Evolutionary conservation across 2,797 vertebrate genomes (phyloP), one percentile per base, ranked within the genome.

Genomic region (Danio aesculapii): DNA sequence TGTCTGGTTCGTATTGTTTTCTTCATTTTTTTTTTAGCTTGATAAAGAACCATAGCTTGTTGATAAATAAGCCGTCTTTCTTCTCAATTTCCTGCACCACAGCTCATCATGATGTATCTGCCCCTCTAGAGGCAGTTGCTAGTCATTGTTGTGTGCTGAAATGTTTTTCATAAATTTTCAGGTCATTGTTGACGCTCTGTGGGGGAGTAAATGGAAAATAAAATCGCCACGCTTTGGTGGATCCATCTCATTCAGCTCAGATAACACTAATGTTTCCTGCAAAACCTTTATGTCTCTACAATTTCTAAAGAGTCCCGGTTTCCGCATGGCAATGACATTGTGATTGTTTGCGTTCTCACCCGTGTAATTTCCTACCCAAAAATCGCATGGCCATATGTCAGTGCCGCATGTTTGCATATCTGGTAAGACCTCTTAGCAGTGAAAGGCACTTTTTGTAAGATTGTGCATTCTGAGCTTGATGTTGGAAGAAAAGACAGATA

Each of bases 311-410:
- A 71, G 76, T 82, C 71, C 9, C 67, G 73, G 82, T 30, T 11
- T 10, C 41, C 59, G 55, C 14, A 47, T 57, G 21, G 30, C 85
- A 72, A 88, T 88, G 85, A 82, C 85, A 87, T 81, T 57, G 21
- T 82, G 64, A 87, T 85, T 89, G 82, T 75, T 79, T 85, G 82
- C 75, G 61, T 68, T 62, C 61, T 61, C 47, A 50, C 70, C 53
- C 19, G 21, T 58, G 49, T 52, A 78, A 82, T 77, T 73, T 44
- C 17, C 46, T 68, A 47, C 63, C 43, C 43, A 57, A 74, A 59
- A 41, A n/a, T 19, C 19, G 16, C 55, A 73, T 62, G 63, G 63
- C 39, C 62, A 58, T 66, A 68, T 74, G 53, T 46, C 17, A 67
- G 71, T 59, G 12, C 53, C 74, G n/a, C 30, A 17, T 74, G 62